Conservation (phyloP, 2,888 invertebrate species). For the Orchestes rusci region DNA sequence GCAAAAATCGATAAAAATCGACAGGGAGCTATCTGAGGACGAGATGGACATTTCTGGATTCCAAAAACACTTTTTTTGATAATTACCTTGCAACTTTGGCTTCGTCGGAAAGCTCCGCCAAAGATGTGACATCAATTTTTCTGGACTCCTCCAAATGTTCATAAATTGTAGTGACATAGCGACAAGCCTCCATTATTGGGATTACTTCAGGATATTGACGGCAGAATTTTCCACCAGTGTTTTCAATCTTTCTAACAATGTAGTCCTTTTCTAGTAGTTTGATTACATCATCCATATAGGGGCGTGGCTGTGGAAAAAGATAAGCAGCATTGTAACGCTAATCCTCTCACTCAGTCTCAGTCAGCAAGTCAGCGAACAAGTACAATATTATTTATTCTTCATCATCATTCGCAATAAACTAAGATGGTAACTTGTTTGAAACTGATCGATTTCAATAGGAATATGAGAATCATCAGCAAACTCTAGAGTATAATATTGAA, state of each 20-base stretch:
- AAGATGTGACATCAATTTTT: slow-evolving; percentile 46
- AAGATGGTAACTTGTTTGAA: no score
- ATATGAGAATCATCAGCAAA: no score
- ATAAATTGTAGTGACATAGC: slow-evolving; percentile 16
- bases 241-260: slow-evolving; percentile 55
- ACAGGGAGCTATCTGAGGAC: background rate
- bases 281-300: slow-evolving; percentile 45
- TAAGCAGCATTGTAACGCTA: no score
- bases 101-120: slow-evolving; percentile 57
- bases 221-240: slow-evolving; percentile 59
- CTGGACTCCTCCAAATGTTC: slow-evolving; percentile 13
- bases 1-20: slow-evolving; percentile 1
- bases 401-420: no score
- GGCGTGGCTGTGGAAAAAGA: slow-evolving; percentile 6
- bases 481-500: no score
- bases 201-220: slow-evolving; percentile 65
- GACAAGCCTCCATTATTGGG: slow-evolving; percentile 55
- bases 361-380: no score
- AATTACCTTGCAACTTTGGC: slow-evolving; percentile 60
- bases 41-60: background rate
- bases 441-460: no score
- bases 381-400: no score
- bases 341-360: no score
- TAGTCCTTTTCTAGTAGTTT: slow-evolving; percentile 62
- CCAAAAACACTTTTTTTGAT: slow-evolving; percentile 1